A percentile compares a stretch with the other conserved stretches of the same genome.
Evolutionary conservation across 2,888 invertebrate genomes (phyloP).

Genomic region (Sarcophaga caerulescens): DNA sequence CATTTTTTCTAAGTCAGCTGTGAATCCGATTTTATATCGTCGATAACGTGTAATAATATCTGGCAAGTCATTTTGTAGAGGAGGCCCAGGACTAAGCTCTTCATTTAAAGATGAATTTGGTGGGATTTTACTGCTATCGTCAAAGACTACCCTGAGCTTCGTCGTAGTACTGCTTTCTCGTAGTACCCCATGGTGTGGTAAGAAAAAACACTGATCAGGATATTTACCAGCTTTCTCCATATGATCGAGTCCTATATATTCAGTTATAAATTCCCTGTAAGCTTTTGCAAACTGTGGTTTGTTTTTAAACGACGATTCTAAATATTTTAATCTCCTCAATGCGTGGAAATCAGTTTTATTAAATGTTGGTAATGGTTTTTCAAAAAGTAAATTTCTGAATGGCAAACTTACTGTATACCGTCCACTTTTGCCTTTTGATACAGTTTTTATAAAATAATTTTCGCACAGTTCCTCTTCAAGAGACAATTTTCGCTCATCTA

Average conservation of each 20-base stretch:
- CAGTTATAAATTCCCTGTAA: conserved; percentile 19
- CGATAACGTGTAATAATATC: conserved; percentile 35
- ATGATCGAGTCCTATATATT: conserved; percentile 17
- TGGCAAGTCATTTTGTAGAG: conserved; percentile 47
- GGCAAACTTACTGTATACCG: conserved; percentile 42
- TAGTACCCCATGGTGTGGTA: conserved; percentile 37
- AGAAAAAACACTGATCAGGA: conserved; percentile 28
- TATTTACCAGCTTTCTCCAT: conserved; percentile 48
- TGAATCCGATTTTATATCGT: conserved; percentile 18
- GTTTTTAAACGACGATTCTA: conserved; percentile 31
- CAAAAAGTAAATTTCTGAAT: conserved; percentile 34
- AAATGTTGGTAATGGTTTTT: not conserved
- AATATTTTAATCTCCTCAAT: conserved; percentile 32
- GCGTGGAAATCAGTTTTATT: conserved; percentile 33
- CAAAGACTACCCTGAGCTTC: conserved; percentile 37
- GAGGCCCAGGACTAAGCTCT: conserved; percentile 22
- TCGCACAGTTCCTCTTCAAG: conserved; percentile 36
- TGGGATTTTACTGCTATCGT: conserved; percentile 20
- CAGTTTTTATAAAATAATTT: conserved; percentile 36
- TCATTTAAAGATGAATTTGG: conserved; percentile 28
- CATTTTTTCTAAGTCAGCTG: conserved; percentile 44
- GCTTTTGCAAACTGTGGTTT: conserved; percentile 16
- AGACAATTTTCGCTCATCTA: conserved; percentile 13
- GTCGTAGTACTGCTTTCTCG: conserved; percentile 39
- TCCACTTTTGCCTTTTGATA: conserved; percentile 4